Evolutionary conservation across 2,888 invertebrate genomes (phyloP).

Genomic region (Mythimna impura): DNA sequence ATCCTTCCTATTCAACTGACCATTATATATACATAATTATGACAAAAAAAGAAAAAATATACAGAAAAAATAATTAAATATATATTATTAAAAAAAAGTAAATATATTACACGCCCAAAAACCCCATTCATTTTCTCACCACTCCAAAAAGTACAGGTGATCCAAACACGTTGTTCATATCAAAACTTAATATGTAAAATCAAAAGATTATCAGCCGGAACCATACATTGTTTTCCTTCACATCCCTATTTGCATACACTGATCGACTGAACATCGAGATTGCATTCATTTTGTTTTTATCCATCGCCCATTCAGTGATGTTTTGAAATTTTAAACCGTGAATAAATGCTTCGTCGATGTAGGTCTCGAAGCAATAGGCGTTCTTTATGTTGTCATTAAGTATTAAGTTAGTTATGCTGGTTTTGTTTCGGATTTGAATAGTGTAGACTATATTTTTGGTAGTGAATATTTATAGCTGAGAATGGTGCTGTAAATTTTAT

Average conservation of each 20-base stretch:
- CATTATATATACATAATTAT: background rate
- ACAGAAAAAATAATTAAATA: no score
- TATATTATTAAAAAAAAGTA: no score
- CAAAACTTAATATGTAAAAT: conserved; percentile 69
- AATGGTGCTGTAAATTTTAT: background rate
- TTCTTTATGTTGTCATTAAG: conserved; percentile 54
- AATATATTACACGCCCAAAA: conserved; percentile 3
- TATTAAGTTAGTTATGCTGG: conserved; percentile 49
- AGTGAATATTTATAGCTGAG: conserved; percentile 10
- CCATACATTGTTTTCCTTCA: conserved; percentile 81
- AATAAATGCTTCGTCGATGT: conserved; percentile 76
- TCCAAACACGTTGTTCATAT: conserved; percentile 57
- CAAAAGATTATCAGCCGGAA: conserved; percentile 85
- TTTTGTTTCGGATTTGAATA: conserved; percentile 26
- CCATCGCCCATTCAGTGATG: conserved; percentile 70
- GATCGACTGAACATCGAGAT: conserved; percentile 75
- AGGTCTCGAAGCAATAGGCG: conserved; percentile 67
- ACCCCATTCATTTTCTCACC: conserved; percentile 26
- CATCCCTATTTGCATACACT: conserved; percentile 85
- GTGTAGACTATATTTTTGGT: conserved; percentile 40
- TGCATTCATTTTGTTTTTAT: conserved; percentile 70
- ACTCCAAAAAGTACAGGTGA: conserved; percentile 60
- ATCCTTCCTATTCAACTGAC: conserved; percentile 3
- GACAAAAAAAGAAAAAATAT: no score
- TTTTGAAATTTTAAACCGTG: conserved; percentile 83